Evolutionary conservation across 1,140 invertebrate species (phyloP), one percentile per base, ranked within the genome.

Genomic region (Heliconius hermathena): DNA sequence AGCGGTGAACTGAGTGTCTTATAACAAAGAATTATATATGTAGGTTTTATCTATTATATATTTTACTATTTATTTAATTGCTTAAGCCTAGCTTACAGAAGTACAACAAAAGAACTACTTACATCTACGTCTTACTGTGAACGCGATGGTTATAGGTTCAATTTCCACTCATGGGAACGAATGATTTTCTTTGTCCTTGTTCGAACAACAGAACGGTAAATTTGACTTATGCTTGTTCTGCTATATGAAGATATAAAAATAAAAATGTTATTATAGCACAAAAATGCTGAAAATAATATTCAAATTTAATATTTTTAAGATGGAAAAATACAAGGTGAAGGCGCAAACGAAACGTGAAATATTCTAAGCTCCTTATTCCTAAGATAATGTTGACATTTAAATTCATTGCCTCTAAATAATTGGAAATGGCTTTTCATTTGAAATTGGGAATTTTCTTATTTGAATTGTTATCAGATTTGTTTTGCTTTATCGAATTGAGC

Each of bases 331-430:
- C 26, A 66, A 29, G 3, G 60, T 16, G 60, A 66, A 29, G 26
- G 60, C 60, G 60, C 60, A 29, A 66, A 66, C 60, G 26, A 36
- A 36, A 36, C 33, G 60, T 66, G 60, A 66, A 66, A 29, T 66
- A 66, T 66, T 66, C 60, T 66, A 66, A 66, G 60, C 60, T 18
- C n/a, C 60, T 66, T 66, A 66, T 66, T 26, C 60, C 60, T 66
- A 66, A 66, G 60, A 66, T 66, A 66, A 66, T 66, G 26, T 66
- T 66, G 60, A 66, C 60, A 66, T 66, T 66, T 66, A 60, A 75
- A 75, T 75, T 66, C 74, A 66, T 75, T 75, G 74, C 74, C 22
- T 75, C 60, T 49, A 74, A 74, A 74, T 75, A 75, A 75, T 75
- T 38, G 74, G 60, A 75, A 66, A 41, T 75, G 49, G 49, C 4